Percentiles rank a stretch among this genome's conserved stretches.
Evolutionary conservation across 2,888 invertebrate species (phyloP).

Genomic region (Selenia dentaria): DNA sequence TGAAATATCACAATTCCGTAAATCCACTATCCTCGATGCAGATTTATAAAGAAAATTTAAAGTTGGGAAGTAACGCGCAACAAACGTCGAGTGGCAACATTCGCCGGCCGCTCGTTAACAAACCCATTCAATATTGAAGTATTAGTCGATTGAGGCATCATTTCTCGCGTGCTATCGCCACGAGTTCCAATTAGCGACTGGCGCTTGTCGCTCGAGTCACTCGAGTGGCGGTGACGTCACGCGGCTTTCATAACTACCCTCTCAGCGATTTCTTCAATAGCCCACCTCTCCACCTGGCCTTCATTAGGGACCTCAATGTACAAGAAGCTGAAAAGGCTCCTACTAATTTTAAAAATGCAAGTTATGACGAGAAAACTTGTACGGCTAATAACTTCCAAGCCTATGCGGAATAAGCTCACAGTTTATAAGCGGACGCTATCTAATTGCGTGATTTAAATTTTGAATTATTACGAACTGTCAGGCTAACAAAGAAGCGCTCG

Average conservation of each 20-base stretch:
- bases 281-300: conserved; percentile 79
- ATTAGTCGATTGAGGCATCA: conserved; percentile 80
- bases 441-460: conserved; percentile 73
- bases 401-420: conserved; percentile 19
- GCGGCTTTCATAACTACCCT: conserved; percentile 83
- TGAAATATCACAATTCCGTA: conserved; percentile 64
- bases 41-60: conserved; percentile 45
- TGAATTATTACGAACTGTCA: conserved; percentile 74
- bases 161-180: conserved; percentile 79
- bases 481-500: conserved; percentile 62
- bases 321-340: conserved; percentile 69
- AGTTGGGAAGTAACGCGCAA: conserved; percentile 43
- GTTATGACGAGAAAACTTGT: conserved; percentile 74
- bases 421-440: conserved; percentile 46
- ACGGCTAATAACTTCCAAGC: conserved; percentile 68
- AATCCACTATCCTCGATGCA: conserved; percentile 33
- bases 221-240: conserved; percentile 80
- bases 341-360: conserved; percentile 72
- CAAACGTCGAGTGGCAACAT: conserved; percentile 66
- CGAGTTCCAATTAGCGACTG: conserved; percentile 83
- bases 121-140: conserved; percentile 81
- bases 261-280: conserved; percentile 79
- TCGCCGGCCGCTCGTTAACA: conserved; percentile 79
- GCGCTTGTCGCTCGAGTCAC: conserved; percentile 75
- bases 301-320: conserved; percentile 79